Conservation (phyloP, 1,140 invertebrate genomes). For the Idris sp. region DNA sequence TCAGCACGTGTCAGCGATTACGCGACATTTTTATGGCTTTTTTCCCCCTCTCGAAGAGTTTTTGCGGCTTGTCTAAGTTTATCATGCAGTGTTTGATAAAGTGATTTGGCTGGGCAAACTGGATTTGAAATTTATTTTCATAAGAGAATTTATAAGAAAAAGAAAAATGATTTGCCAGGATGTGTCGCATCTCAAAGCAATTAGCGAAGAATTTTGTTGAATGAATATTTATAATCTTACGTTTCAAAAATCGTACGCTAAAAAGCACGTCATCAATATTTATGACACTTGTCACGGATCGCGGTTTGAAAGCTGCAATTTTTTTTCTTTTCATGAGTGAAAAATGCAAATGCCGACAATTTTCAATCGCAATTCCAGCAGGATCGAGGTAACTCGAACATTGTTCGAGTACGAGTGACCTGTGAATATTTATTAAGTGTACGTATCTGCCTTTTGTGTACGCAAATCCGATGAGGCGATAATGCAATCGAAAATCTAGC, state of each 20-base stretch:
- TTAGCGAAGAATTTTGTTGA: constrained; percentile 35
- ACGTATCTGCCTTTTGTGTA: constrained; percentile 29
- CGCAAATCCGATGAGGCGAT: constrained; percentile 27
- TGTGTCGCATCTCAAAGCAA: constrained; percentile 38
- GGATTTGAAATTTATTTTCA: no score
- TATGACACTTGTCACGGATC: constrained; percentile 43
- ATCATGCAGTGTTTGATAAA: no score
- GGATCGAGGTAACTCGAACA: constrained; percentile 48
- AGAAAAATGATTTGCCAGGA: no score
- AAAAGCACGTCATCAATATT: constrained; percentile 45
- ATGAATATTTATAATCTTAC: constrained; percentile 51
- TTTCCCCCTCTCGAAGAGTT: background rate
- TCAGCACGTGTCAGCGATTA: constrained; percentile 53
- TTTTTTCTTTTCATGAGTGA: constrained; percentile 49
- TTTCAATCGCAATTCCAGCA: constrained; percentile 44
- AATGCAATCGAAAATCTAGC: constrained; percentile 13
- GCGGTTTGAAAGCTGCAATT: constrained; percentile 24
- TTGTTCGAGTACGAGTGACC: constrained; percentile 46
- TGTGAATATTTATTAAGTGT: constrained; percentile 67
- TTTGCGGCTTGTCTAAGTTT: background rate
- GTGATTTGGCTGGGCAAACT: no score
- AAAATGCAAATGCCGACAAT: constrained; percentile 60
- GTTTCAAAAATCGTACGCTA: constrained; percentile 16
- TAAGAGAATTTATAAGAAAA: no score
- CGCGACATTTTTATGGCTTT: constrained; percentile 34